Evolutionary conservation across 2,113 vertebrate species (phyloP), one percentile per base, ranked within the genome.

Genomic region (Glaucomys volans): DNA sequence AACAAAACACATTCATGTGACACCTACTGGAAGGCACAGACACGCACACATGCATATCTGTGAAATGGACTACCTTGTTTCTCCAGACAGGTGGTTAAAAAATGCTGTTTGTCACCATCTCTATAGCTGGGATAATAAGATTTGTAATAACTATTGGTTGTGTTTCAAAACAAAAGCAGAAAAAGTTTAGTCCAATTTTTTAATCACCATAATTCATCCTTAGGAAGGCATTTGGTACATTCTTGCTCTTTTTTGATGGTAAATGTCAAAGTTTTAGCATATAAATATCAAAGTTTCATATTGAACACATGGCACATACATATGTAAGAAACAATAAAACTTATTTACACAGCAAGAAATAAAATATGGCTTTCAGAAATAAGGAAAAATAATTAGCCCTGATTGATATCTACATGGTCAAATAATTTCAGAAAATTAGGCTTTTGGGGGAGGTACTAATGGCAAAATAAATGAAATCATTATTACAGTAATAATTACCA

Each of bases 331-430:
- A 88, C 7, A 83, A 37, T 42, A 50, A 77, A 35, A 75, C 17
- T 30, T 93, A 42, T 37, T 86, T 88, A 83, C 28, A 66, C 12
- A 72, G 14, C 26, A 87, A 96, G 42, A 77, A 22, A 79, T 50
- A 72, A 59, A 42, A n/a, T 50, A 50, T 71, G 14, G 22, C 37
- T 96, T 95, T 91, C 69, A 57, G n/a, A 87, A 83, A 80, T 54
- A 88, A 80, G 66, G 32, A 87, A 87, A 94, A 91, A 76, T 18
- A 87, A 94, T 95, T 52, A 96, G 30, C 18, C 26, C 74, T 93
- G n/a, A 71, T 59, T 81, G 47, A 77, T 92, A 91, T 47, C n/a
- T 57, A 74, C 24, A 72, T 35, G 3, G 18, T 12, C 69, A 91
- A 84, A 54, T 13, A 52, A 2, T 89, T 75, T 28, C 13, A 79